Conservation (phyloP, 1,140 invertebrate genomes). For the Drosophila kepulauana region DNA sequence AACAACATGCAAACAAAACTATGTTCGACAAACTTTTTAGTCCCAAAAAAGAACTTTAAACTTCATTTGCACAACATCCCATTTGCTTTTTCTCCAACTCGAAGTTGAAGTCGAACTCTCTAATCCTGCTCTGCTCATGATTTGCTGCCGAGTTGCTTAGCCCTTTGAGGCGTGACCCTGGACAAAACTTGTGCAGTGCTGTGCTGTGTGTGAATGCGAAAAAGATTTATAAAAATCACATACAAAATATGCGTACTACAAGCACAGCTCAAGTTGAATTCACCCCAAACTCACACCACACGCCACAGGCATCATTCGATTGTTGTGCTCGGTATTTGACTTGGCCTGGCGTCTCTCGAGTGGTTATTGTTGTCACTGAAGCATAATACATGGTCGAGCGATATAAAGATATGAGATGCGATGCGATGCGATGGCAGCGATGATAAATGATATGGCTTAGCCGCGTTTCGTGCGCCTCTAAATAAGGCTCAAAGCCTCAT, state of each 20-base stretch:
- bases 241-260: constrained; percentile 27
- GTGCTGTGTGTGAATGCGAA: constrained; percentile 4
- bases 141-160: constrained; percentile 25
- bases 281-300: neutral
- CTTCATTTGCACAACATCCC: neutral
- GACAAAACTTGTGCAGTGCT: constrained; percentile 26
- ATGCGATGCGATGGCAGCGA: constrained; percentile 30
- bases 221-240: constrained; percentile 11
- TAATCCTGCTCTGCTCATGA: constrained; percentile 25
- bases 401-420: constrained; percentile 40
- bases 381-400: constrained; percentile 48
- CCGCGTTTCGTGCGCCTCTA: constrained; percentile 33
- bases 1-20: constrained; percentile 6
- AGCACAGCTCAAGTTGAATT: constrained; percentile 42
- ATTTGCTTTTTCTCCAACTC: constrained; percentile 1
- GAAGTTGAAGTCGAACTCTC: neutral
- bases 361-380: constrained; percentile 75
- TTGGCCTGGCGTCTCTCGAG: constrained; percentile 52
- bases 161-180: constrained; percentile 33
- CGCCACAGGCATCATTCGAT: constrained; percentile 15
- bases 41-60: constrained; percentile 30
- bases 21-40: constrained; percentile 9
- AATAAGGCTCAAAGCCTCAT: constrained; percentile 56
- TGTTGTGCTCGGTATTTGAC: constrained; percentile 43
- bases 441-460: constrained; percentile 68